Percentiles rank a stretch among this genome's conserved stretches.
These are phyloP conservation scores for Ameiurus melas DNA, from an alignment of 2,113 vertebrate species.

Conservation along the genomic window DNA sequence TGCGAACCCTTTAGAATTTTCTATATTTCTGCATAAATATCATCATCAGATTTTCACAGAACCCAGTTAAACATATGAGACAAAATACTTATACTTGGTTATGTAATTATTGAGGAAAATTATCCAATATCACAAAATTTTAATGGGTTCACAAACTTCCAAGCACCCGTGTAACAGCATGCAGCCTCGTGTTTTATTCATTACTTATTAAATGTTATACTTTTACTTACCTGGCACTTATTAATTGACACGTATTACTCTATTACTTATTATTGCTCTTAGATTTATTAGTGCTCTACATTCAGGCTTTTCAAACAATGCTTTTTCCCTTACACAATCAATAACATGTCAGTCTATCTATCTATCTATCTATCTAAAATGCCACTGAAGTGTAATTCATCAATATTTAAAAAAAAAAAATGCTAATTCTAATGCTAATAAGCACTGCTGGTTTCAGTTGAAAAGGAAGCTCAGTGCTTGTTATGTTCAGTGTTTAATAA, in stretches of 20 bases:
- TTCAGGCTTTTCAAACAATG: too few species aligned
- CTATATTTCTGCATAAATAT: too few species aligned
- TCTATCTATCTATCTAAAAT: not conserved
- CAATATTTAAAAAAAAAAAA: too few species aligned
- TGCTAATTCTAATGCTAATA: conserved; percentile 3
- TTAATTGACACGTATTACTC: not conserved
- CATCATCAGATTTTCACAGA: too few species aligned
- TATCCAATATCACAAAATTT: too few species aligned
- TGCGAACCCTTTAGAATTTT: too few species aligned
- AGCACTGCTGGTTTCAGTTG: not conserved
- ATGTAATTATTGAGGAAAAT: too few species aligned
- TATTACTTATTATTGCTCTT: too few species aligned
- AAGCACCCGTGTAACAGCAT: not conserved
- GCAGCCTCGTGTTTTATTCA: not conserved
- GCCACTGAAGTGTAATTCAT: not conserved
- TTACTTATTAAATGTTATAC: not conserved
- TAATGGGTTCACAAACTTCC: too few species aligned
- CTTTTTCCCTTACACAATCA: too few species aligned
- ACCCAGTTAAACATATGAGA: too few species aligned
- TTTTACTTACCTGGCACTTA: not conserved
- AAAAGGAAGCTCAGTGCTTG: not conserved
- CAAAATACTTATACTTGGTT: too few species aligned
- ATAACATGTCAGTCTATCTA: not conserved
- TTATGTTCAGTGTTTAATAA: not conserved
- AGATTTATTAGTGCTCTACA: not conserved